Base-by-base conservation (phyloP, 2,888 invertebrate species). In the Epistrophe eligans region DNA sequence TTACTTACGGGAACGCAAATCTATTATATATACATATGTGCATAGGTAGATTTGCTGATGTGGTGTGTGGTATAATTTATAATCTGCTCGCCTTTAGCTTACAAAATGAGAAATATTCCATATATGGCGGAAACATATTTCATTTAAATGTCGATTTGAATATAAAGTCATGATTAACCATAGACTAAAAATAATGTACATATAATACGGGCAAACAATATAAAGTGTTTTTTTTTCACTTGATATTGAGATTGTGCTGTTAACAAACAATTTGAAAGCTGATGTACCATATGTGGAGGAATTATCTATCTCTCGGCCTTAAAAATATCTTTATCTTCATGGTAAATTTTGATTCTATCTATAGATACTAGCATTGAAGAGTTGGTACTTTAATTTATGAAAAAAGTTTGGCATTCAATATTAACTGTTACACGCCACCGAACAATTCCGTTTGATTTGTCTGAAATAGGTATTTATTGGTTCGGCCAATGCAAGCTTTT, bases 81-180 rank as follows among this genome's bases (percentile, higher is more conserved):
- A 83, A 83, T 87, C 87, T 79, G 87, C 74, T 87, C 83, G 83
- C 82, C 71, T 87, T 77, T 79, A 66, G 79, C 83, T 83, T 83
- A 79, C 79, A 83, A 72, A 87, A 87, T 83, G 82, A 76, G 66
- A 83, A 87, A 72, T 83, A 83, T 72, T 79, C 87, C 87, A 79
- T 83, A 83, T 83, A 83, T 76, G 87, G 83, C 35, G 76, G 76
- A 83, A 87, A 83, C 83, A 87, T 87, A 87, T 87, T 83, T 83
- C 83, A 87, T 87, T 74, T 74, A 79, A 85, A 87, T 83, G 87
- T 79, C 87, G 72, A 87, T 87, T 87, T 83, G 71, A 82, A 87
- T 87, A 74, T 87, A 55, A 76, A 79, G 72, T 79, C 83, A 79
- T 79, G 85, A 79, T 87, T 79, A 82, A 64, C 11, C 48, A 19